Base-by-base conservation (phyloP, 2,113 vertebrate species). In the Callionymus lyra region DNA sequence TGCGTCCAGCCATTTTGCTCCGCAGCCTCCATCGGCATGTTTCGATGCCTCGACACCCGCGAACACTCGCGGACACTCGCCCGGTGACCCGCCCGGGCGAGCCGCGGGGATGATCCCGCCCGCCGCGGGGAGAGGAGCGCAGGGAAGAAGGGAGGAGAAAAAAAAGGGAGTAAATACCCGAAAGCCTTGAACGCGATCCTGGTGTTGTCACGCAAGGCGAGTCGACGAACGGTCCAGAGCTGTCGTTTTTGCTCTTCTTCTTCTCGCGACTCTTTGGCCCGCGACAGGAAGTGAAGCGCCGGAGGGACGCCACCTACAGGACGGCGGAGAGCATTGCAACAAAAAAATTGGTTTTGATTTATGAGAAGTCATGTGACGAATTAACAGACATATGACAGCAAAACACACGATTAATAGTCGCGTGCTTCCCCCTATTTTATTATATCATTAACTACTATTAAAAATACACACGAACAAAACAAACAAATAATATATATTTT, bases 1-100 rank as follows among this genome's bases (percentile, higher is more conserved):
- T 78, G 78, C 76, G 78, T 63, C 76, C 81, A 81, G 81, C 81
- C 81, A 83, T 83, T 73, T 83, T 83, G 78, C 53, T 71, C 76
- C 61, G 69, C 68, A 45, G 77, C 76, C 78, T 81, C 76, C 78
- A 76, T 70, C 71, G 70, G 74, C 70, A 79, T 77, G 76, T 78
- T 75, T 59, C 70, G 63, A 44, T 49, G 64, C 37, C 50, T 71
- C 53, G 32, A 56, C 37, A 10, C 48, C 21, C 8, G 21, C 21
- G 21, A 27, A 27, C 33, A 41, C 34, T 47, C 31, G 51, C 59
- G 34, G 45, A 13, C 34, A 27, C 36, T 2, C 34, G 36, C 62
- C 43, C 15, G 39, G 31, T 9, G 13, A 11, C 21, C 21, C 21
- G 21, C 21, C 21, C 21, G 21, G 4, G 21, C 15, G 19, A 31